phyloP scores from a whole-genome alignment of 2,888 invertebrate genomes.

The Dione juno region DNA sequence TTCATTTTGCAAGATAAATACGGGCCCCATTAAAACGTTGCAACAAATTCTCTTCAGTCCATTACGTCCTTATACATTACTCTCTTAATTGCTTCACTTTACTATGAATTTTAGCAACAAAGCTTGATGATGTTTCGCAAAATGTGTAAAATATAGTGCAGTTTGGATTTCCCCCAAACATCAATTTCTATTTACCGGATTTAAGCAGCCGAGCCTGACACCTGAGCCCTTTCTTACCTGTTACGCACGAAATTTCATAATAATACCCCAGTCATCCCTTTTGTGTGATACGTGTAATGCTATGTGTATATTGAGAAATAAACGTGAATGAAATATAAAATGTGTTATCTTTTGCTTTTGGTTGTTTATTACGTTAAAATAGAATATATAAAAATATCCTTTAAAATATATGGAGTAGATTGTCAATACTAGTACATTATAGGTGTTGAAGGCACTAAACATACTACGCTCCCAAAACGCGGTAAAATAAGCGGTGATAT shows the following conservation, averaged over 20 bases:
- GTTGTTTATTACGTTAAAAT: not conserved
- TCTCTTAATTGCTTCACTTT: slow-evolving; percentile 78
- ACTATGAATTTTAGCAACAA: slow-evolving; percentile 78
- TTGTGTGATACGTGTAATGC: slow-evolving; percentile 36
- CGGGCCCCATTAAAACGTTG: slow-evolving; percentile 69
- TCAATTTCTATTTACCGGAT: slow-evolving; percentile 77
- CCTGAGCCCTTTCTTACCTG: slow-evolving; percentile 63
- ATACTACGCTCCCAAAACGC: slow-evolving; percentile 39
- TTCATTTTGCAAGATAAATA: slow-evolving; percentile 73
- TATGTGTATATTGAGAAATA: slow-evolving; percentile 37
- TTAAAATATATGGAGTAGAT: not conserved
- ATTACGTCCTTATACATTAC: slow-evolving; percentile 78
- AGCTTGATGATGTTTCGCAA: slow-evolving; percentile 66
- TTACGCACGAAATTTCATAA: slow-evolving; percentile 47
- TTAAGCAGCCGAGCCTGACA: slow-evolving; percentile 65
- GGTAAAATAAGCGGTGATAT: slow-evolving; percentile 49
- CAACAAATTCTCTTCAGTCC: slow-evolving; percentile 77
- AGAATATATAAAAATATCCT: not conserved
- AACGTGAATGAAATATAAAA: slow-evolving; percentile 34
- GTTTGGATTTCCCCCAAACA: slow-evolving; percentile 72
- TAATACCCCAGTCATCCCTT: slow-evolving; percentile 41
- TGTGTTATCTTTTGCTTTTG: slow-evolving; percentile 15
- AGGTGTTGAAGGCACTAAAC: slow-evolving; percentile 31
- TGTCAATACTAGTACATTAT: slow-evolving; percentile 22
- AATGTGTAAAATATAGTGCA: slow-evolving; percentile 74